Base-by-base conservation (phyloP, 2,888 invertebrate species). In the Drosophila emarginata region DNA sequence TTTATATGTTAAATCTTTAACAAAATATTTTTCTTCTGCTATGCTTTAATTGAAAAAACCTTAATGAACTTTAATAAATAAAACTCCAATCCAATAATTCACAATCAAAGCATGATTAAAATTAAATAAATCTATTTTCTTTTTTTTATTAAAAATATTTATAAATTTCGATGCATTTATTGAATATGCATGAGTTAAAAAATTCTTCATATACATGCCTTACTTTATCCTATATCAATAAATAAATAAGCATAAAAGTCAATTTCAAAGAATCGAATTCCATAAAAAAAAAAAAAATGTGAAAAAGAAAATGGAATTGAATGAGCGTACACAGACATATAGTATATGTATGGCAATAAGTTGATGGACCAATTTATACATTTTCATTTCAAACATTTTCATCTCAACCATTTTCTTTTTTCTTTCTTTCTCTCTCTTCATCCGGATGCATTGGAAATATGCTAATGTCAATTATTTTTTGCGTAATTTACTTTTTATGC, bases 401-500 rank as follows among this genome's bases (percentile, higher is more conserved):
- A 12, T 45, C 11, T 12, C 18, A 21, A 39, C 39, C 6, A 14
- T 14, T 39, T 39, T 14, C 0, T 39, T 45, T 21, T 45, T 45
- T 18, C n/a, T 4, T 37, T 37, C 37, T 2, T 45, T 45, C 40
- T 40, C 18, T 11, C 4, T 45, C 21, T 5, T 21, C 11, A 21
- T 45, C 11, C 45, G 57, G 67, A 74, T 74, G 74, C 71, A 71
- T 18, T 58, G 77, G 77, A 81, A 85, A 82, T 82, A 82, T 82
- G 82, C 86, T 87, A 82, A 82, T 82, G 82, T 77, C 77, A 84
- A 82, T 87, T 82, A 82, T 85, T 87, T 85, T 79, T 86, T 81
- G 82, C 88, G 86, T 87, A 85, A 82, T 85, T 82, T 82, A 79
- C 81, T 81, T 85, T 72, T 87, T 79, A 82, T 85, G 88, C 77